These are phyloP conservation scores for Nemurella pictetii DNA, from an alignment of 2,888 invertebrate species.

Conservation along the genomic window DNA sequence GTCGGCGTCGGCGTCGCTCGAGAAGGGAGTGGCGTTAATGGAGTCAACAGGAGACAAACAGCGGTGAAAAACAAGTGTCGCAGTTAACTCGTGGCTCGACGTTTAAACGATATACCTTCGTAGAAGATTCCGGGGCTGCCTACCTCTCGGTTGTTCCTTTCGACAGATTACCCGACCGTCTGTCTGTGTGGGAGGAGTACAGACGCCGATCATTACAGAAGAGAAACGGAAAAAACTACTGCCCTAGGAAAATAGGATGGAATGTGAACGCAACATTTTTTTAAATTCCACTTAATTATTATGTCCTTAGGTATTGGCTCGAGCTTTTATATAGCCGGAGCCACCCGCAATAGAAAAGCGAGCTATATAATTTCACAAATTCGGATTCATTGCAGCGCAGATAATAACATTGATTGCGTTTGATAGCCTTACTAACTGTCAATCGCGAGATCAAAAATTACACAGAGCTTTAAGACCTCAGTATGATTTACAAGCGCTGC, in stretches of 20 bases:
- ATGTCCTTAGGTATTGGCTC: background rate
- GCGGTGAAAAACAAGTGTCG: background rate
- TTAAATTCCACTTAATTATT: slow-evolving; percentile 1
- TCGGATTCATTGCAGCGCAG: background rate
- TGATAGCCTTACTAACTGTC: background rate
- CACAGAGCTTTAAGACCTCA: too few species aligned
- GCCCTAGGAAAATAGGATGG: slow-evolving; percentile 25
- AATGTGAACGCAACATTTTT: background rate
- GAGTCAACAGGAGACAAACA: background rate
- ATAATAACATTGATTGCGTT: background rate
- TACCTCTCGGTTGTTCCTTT: background rate
- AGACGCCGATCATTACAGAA: background rate
- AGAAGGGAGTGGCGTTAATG: background rate
- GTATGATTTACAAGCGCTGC: background rate
- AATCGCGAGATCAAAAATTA: too few species aligned
- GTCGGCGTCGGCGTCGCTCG: background rate
- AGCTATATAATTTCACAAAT: background rate
- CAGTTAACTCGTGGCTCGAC: background rate
- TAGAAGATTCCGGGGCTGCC: background rate
- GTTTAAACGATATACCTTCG: background rate
- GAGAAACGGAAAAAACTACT: background rate
- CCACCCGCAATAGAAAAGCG: background rate
- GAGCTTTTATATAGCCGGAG: background rate
- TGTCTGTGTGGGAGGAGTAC: slow-evolving; percentile 9
- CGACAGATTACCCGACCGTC: background rate